phyloP scores from a whole-genome alignment of 2,888 invertebrate species.

The Blastobasis adustella region DNA sequence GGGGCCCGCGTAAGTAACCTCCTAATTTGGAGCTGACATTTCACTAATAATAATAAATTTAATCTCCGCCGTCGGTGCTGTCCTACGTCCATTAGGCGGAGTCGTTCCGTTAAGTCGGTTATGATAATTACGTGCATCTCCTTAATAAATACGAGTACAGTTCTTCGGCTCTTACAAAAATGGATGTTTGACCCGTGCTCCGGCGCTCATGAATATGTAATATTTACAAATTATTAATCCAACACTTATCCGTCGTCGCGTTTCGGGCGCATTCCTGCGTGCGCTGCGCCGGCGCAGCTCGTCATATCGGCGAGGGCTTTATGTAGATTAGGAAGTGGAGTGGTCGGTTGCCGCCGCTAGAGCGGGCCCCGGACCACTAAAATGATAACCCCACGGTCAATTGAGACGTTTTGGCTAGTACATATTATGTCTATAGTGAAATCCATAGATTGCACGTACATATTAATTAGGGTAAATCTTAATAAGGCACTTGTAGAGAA shows the following conservation, averaged over 20 bases:
- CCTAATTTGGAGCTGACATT: conserved; percentile 32
- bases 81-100: conserved; percentile 31
- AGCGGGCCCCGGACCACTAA: conserved; percentile 1
- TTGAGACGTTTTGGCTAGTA: conserved; percentile 7
- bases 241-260: conserved; percentile 52
- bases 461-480: too few species aligned
- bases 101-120: conserved; percentile 53
- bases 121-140: conserved; percentile 67
- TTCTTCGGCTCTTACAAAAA: conserved; percentile 56
- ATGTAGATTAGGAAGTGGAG: conserved; percentile 63
- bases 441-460: too few species aligned
- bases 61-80: conserved; percentile 31
- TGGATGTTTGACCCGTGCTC: conserved; percentile 65
- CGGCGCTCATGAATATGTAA: conserved; percentile 69
- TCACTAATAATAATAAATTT: conserved; percentile 41
- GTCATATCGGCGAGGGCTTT: conserved; percentile 54
- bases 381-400: conserved; percentile 6
- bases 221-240: conserved; percentile 74
- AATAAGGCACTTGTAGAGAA: too few species aligned
- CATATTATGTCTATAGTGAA: neutral
- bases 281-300: conserved; percentile 5
- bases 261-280: conserved; percentile 40
- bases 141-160: conserved; percentile 62
- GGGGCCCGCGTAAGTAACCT: conserved; percentile 34
- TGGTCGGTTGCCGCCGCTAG: conserved; percentile 17